A percentile compares a stretch with the other conserved stretches of the same genome.
These are phyloP conservation scores for Machimus rusticus DNA, from an alignment of 2,888 invertebrate species.

Conservation along the genomic window DNA sequence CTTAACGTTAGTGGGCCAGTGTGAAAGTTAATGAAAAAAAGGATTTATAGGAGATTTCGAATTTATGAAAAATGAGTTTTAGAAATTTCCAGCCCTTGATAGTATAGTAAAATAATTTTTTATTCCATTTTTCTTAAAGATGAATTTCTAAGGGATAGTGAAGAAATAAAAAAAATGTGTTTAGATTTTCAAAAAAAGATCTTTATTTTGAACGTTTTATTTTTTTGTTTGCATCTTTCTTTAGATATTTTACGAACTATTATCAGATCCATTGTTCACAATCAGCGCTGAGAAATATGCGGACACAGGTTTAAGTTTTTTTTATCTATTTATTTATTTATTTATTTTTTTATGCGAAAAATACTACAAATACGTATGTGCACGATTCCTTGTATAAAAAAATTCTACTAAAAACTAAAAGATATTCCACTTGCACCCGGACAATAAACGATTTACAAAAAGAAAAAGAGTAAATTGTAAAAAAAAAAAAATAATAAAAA, in stretches of 20 bases:
- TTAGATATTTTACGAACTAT: constrained; percentile 7
- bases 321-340: too few relatives aligned
- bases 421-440: constrained; percentile 49
- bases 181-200: constrained; percentile 11
- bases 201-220: constrained; percentile 17
- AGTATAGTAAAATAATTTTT: too few relatives aligned
- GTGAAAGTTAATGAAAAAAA: too few relatives aligned
- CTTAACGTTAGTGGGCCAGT: too few relatives aligned
- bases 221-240: constrained; percentile 15
- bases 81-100: too few relatives aligned
- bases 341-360: background rate
- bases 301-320: background rate
- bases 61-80: too few relatives aligned
- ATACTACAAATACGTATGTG: constrained; percentile 10
- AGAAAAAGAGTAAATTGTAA: constrained; percentile 5
- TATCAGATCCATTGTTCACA: background rate
- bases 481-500: constrained; percentile 21
- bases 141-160: background rate
- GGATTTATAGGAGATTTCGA: too few relatives aligned
- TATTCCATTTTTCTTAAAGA: background rate
- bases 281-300: background rate
- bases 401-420: constrained; percentile 18
- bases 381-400: constrained; percentile 35
- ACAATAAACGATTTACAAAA: constrained; percentile 38
- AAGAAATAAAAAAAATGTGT: background rate